Conservation (phyloP, 2,113 vertebrate species). For the Tetrao urogallus region DNA sequence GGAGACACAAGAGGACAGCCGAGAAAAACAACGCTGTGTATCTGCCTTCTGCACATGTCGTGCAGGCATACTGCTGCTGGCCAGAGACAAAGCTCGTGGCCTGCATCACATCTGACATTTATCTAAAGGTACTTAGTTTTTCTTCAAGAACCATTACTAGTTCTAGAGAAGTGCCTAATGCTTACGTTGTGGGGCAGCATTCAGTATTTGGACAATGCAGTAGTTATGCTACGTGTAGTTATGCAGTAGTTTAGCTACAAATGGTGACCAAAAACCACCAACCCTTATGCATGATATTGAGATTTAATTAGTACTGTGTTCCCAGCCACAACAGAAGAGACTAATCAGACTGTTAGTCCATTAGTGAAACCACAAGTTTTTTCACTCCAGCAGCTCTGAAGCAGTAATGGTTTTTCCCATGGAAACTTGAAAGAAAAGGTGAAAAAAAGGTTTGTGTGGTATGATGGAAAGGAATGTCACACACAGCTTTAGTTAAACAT, state of each 20-base stretch:
- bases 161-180: background rate
- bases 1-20: background rate
- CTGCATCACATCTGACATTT: background rate
- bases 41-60: background rate
- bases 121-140: background rate
- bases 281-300: background rate
- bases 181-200: background rate
- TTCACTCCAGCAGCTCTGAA: conserved; percentile 45
- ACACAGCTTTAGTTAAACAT: conserved; percentile 68
- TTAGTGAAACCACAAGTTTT: conserved; percentile 47
- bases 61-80: background rate
- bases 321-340: background rate
- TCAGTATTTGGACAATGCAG: background rate
- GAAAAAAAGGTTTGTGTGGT: conserved; percentile 60
- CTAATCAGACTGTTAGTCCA: conserved; percentile 8
- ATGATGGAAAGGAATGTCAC: conserved; percentile 72
- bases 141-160: background rate
- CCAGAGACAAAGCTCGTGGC: background rate
- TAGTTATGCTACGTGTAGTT: background rate
- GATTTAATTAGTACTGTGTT: background rate
- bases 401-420: conserved; percentile 51
- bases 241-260: background rate
- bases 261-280: background rate
- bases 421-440: conserved; percentile 70
- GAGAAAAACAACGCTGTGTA: background rate